phyloP scores from a whole-genome alignment of 2,113 vertebrate genomes.

The Pao palembangensis region DNA sequence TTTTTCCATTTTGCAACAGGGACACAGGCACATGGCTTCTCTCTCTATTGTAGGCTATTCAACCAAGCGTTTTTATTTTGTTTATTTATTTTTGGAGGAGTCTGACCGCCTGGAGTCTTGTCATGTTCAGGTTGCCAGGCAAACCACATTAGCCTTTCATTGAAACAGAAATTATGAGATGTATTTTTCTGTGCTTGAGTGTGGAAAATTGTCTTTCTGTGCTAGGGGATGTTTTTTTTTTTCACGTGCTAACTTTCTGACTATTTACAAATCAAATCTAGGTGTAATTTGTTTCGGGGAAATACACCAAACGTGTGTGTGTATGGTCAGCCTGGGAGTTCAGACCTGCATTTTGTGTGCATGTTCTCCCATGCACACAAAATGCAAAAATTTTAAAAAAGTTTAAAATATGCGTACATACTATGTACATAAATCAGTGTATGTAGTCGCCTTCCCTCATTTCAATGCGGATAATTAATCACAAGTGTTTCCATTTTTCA shows the following conservation, averaged over 20 bases:
- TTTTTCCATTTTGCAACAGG: conserved; percentile 7
- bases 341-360: neutral
- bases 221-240: conserved; percentile 19
- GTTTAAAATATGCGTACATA: conserved; percentile 20
- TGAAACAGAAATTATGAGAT: conserved; percentile 9
- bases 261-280: conserved; percentile 41
- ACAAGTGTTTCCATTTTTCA: conserved; percentile 31
- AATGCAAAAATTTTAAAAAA: conserved; percentile 8
- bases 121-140: neutral
- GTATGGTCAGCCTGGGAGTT: neutral
- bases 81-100: neutral
- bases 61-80: neutral
- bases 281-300: conserved; percentile 42
- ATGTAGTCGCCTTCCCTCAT: conserved; percentile 15
- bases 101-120: neutral
- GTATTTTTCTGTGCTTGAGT: conserved; percentile 7
- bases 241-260: conserved; percentile 10
- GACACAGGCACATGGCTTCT: neutral
- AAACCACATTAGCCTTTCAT: neutral
- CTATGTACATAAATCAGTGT: conserved; percentile 17
- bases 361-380: neutral
- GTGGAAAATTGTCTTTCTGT: conserved; percentile 30
- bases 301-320: conserved; percentile 26
- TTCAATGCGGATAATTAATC: conserved; percentile 62
- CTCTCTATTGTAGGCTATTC: neutral